Evolutionary conservation across 2,888 invertebrate genomes (phyloP).

Genomic region (Achlya flavicornis): DNA sequence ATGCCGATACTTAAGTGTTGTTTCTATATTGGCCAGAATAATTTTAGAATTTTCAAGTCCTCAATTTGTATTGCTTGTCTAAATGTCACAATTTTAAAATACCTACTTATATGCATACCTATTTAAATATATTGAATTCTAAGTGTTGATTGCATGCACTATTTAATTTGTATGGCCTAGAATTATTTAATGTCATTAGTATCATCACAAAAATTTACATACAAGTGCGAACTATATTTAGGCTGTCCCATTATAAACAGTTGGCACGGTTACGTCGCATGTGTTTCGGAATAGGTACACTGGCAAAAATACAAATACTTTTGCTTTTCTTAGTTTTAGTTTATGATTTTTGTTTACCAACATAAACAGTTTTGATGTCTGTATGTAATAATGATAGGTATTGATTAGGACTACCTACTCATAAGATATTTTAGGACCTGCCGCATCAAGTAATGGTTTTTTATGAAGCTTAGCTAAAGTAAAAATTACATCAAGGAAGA

Average conservation of each 20-base stretch:
- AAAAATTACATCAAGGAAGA: background rate
- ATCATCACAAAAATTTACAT: conserved; percentile 31
- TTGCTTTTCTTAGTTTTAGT: background rate
- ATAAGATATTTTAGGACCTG: too few species aligned
- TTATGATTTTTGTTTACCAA: background rate
- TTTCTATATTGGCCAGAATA: too few species aligned
- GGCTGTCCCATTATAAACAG: conserved; percentile 42
- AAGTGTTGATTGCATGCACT: too few species aligned
- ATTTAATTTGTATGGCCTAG: background rate
- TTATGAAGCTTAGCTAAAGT: too few species aligned
- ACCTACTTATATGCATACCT: too few species aligned
- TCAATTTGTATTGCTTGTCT: too few species aligned
- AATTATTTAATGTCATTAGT: conserved; percentile 22
- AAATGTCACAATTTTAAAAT: too few species aligned
- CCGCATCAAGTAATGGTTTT: too few species aligned
- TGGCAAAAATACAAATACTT: background rate
- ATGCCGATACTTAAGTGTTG: too few species aligned
- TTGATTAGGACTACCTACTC: too few species aligned
- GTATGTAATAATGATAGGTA: background rate
- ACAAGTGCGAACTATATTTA: conserved; percentile 46
- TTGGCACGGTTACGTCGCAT: conserved; percentile 50
- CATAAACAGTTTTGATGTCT: background rate
- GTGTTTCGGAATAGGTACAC: background rate
- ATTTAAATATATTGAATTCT: too few species aligned
- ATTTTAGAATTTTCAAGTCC: too few species aligned